Conservation (phyloP, 2,113 vertebrate genomes). For the Gracilinanus agilis region DNA sequence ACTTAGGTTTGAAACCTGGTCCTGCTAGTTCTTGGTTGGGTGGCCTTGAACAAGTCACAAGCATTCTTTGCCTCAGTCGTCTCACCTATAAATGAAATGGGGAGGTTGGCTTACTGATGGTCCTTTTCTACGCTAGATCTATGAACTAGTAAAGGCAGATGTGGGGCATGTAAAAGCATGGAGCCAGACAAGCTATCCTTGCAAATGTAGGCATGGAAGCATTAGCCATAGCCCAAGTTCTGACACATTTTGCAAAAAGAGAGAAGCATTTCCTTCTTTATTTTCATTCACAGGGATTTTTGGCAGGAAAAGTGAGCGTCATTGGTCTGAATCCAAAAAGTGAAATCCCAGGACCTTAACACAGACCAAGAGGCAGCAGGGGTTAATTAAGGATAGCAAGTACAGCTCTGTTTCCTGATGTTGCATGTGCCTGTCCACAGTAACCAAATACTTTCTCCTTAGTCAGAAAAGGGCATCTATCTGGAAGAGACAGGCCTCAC, state of each 20-base stretch:
- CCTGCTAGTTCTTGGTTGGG: neutral
- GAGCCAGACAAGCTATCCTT: neutral
- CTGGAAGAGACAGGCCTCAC: neutral
- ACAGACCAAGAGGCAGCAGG: slow-evolving; percentile 1
- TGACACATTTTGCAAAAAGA: neutral
- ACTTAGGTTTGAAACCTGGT: neutral
- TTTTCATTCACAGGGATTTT: slow-evolving; percentile 26
- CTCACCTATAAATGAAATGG: neutral
- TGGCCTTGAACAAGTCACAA: neutral
- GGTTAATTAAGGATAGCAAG: slow-evolving; percentile 24
- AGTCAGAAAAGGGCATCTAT: neutral
- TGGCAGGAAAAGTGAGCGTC: slow-evolving; percentile 56
- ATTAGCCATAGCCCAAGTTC: neutral
- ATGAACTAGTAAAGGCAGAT: neutral
- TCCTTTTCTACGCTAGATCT: neutral
- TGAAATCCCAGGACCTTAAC: slow-evolving; percentile 36
- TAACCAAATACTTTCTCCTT: neutral
- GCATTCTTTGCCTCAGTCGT: neutral
- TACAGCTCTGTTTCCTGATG: neutral
- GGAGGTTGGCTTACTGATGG: neutral
- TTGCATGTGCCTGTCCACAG: neutral
- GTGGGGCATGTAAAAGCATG: neutral
- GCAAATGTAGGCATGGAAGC: neutral
- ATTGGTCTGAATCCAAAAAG: slow-evolving; percentile 33
- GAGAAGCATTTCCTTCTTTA: neutral